phyloP scores from a whole-genome alignment of 2,113 vertebrate genomes.

The Psilopogon haemacephalus region DNA sequence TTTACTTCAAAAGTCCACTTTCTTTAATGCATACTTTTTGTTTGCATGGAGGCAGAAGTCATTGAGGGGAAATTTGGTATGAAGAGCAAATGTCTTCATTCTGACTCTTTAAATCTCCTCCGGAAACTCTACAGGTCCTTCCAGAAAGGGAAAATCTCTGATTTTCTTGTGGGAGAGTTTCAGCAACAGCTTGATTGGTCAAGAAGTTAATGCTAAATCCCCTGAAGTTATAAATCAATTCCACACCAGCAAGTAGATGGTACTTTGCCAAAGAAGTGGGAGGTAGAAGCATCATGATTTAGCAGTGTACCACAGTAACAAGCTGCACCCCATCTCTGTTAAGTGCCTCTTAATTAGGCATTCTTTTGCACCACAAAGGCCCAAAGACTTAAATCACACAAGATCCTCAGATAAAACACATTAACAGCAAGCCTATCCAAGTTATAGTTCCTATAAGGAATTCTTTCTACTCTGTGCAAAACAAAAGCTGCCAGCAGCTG shows the following conservation, averaged over 20 bases:
- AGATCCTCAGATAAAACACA: constrained; percentile 3
- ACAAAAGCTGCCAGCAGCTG: background rate
- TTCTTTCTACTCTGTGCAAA: background rate
- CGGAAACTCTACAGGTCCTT: background rate
- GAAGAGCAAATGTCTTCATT: background rate
- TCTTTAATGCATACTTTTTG: background rate
- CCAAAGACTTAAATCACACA: background rate
- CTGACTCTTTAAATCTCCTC: background rate
- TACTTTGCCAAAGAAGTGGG: background rate
- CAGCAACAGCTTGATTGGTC: background rate
- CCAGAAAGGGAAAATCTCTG: background rate
- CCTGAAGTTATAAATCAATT: background rate
- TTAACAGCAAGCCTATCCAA: background rate
- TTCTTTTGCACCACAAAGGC: background rate
- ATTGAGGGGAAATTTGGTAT: background rate
- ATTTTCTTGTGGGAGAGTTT: background rate
- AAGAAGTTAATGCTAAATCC: background rate
- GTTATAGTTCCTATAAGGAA: background rate
- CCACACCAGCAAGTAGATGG: background rate
- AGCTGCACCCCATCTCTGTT: background rate
- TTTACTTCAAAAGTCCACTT: background rate
- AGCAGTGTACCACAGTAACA: background rate
- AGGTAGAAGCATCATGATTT: background rate
- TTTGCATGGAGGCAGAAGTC: background rate
- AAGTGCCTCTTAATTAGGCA: background rate